phyloP scores from a whole-genome alignment of 2,113 vertebrate genomes.

The Colaptes auratus region DNA sequence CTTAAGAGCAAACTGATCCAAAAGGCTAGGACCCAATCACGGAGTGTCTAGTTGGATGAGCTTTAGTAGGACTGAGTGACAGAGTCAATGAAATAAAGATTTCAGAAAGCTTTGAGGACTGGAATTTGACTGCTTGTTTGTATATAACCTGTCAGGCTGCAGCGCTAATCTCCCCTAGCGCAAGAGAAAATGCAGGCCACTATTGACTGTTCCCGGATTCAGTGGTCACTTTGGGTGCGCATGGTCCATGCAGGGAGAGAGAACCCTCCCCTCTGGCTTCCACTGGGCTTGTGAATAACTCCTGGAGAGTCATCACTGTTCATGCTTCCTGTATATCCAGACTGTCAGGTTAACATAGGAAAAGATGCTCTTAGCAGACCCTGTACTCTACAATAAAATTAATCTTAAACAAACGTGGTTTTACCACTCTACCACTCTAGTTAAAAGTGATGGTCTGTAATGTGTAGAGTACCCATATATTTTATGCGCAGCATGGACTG shows the following conservation, averaged over 20 bases:
- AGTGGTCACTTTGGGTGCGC: neutral
- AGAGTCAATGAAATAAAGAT: neutral
- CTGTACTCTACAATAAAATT: neutral
- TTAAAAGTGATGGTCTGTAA: neutral
- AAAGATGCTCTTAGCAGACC: neutral
- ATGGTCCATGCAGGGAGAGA: neutral
- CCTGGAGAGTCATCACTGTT: neutral
- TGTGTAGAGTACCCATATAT: neutral
- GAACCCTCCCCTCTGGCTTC: neutral
- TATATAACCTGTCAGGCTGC: neutral
- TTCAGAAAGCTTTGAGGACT: neutral
- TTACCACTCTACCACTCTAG: neutral
- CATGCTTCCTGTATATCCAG: neutral
- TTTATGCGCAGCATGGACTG: neutral
- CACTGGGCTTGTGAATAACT: neutral
- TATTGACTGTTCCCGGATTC: neutral
- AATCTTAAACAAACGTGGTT: neutral
- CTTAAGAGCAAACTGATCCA: conserved; percentile 38
- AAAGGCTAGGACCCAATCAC: neutral
- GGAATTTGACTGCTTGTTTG: neutral
- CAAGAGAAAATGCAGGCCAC: neutral
- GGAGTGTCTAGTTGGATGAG: neutral
- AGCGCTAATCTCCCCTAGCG: neutral
- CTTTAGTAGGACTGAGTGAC: neutral
- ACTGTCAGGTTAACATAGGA: neutral